Evolutionary conservation across 2,888 invertebrate genomes (phyloP).

Genomic region (Osmoderma eremita): DNA sequence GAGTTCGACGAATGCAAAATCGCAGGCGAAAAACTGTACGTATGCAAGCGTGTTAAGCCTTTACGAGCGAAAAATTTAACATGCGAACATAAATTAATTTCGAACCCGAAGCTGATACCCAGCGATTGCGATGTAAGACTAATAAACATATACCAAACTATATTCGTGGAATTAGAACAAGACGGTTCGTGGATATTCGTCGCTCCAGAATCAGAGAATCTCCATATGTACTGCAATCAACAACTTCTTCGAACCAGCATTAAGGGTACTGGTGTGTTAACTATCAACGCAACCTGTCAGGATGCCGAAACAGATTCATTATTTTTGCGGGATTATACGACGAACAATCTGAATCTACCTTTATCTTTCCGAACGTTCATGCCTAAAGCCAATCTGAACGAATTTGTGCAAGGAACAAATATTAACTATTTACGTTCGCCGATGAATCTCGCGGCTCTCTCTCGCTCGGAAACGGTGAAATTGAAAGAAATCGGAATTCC

Average conservation of each 20-base stretch:
- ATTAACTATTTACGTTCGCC: neutral
- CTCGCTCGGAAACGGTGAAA: constrained; percentile 10
- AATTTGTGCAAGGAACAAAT: neutral
- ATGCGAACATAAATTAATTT: constrained; percentile 3
- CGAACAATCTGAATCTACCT: constrained; percentile 8
- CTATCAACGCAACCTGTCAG: neutral
- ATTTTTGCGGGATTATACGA: constrained; percentile 8
- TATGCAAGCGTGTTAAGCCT: constrained; percentile 11
- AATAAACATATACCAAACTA: neutral
- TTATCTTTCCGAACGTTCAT: neutral
- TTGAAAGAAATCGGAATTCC: constrained; percentile 1
- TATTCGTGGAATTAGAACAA: constrained; percentile 10
- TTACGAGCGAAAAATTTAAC: neutral
- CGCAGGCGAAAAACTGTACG: neutral
- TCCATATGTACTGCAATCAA: too few relatives aligned
- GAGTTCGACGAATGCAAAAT: constrained; percentile 1
- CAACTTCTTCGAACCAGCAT: too few relatives aligned
- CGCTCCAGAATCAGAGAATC: too few relatives aligned
- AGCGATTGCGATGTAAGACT: constrained; percentile 11
- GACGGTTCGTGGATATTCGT: neutral
- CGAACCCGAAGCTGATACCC: neutral
- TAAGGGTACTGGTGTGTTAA: constrained; percentile 6
- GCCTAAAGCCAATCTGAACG: constrained; percentile 4
- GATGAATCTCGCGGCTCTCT: constrained; percentile 2
- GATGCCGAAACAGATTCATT: neutral